phyloP scores from a whole-genome alignment of 2,113 vertebrate species.

The Pituophis catenifer region DNA sequence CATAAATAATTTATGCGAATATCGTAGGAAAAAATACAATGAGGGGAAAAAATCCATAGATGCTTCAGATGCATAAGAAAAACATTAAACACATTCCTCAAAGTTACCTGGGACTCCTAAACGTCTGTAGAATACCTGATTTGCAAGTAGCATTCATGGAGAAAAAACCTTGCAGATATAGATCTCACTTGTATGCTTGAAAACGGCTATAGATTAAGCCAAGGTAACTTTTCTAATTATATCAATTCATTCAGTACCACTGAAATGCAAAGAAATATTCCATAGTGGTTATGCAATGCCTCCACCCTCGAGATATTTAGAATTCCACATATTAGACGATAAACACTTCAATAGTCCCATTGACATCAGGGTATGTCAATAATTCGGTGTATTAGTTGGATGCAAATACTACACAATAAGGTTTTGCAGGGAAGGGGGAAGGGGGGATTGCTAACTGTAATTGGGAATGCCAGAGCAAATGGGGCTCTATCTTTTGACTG shows the following conservation, averaged over 20 bases:
- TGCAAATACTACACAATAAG: constrained; percentile 79
- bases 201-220: constrained; percentile 42
- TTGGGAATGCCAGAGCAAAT: constrained; percentile 72
- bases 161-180: constrained; percentile 25
- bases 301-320: constrained; percentile 60
- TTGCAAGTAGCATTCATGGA: not conserved
- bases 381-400: constrained; percentile 76
- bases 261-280: constrained; percentile 57
- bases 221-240: constrained; percentile 58
- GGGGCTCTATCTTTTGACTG: constrained; percentile 75
- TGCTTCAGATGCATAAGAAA: not conserved
- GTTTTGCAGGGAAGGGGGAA: constrained; percentile 64
- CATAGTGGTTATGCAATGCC: constrained; percentile 33
- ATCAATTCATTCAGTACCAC: constrained; percentile 17
- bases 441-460: constrained; percentile 64
- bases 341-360: constrained; percentile 70
- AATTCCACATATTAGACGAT: constrained; percentile 73
- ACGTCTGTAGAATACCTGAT: not conserved
- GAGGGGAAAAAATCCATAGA: not conserved
- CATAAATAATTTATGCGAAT: constrained; percentile 3
- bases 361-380: constrained; percentile 77
- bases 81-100: not conserved
- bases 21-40: not conserved
- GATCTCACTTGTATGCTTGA: constrained; percentile 49
- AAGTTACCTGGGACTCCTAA: not conserved